These are phyloP conservation scores for Pseudococcus viburni DNA, from an alignment of 2,888 invertebrate genomes.

Conservation along the genomic window DNA sequence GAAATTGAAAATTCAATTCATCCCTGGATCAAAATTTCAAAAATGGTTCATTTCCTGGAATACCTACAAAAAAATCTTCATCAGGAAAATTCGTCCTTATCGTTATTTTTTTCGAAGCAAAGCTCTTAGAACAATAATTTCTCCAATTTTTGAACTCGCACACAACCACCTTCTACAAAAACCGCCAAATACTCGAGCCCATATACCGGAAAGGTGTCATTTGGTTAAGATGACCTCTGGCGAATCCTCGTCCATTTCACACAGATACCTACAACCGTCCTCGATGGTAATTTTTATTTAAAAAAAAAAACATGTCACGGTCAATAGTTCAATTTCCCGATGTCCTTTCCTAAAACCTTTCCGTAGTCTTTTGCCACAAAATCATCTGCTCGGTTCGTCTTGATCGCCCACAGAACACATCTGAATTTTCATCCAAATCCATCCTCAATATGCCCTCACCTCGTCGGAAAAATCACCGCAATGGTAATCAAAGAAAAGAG, in stretches of 20 bases:
- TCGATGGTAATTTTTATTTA: not conserved
- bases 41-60: too few species aligned
- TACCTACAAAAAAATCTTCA: too few species aligned
- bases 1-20: too few species aligned
- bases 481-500: not conserved
- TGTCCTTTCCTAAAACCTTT: not conserved
- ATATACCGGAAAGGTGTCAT: conserved; percentile 5
- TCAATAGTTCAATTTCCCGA: conserved; percentile 16
- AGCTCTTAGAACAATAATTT: too few species aligned
- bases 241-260: not conserved
- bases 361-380: not conserved
- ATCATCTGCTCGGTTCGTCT: not conserved
- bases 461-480: not conserved
- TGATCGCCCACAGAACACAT: not conserved
- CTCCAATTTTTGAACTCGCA: not conserved
- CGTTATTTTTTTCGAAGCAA: too few species aligned
- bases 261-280: not conserved
- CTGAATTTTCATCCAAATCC: too few species aligned
- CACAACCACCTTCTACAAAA: not conserved
- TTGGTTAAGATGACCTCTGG: not conserved
- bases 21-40: too few species aligned
- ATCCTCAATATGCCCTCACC: too few species aligned
- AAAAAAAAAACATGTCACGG: conserved; percentile 19
- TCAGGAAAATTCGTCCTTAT: too few species aligned
- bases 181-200: not conserved